Base-by-base conservation (phyloP, 2,888 invertebrate species). In the Rhamnusium bicolor region DNA sequence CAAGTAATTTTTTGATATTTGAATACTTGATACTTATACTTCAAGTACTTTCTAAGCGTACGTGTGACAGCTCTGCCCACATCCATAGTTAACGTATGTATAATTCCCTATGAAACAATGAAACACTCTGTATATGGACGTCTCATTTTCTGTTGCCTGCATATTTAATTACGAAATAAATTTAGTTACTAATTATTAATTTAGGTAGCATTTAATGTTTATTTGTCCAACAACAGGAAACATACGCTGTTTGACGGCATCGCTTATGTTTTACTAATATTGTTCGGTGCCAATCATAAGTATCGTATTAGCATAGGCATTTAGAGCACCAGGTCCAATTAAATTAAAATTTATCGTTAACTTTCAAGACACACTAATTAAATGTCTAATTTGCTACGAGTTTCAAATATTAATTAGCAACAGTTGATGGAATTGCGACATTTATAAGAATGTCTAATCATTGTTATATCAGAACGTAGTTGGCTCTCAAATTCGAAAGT, bases 401-500 rank as follows among this genome's bases (percentile, higher is more conserved):
- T 40, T 24, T n/a, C 12, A n/a, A 1, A 54, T 51, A 12, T 54
- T 54, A 54, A 54, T 54, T 40, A 40, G 40, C 40, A n/a, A 40
- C 40, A 40, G 40, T 40, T n/a, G 40, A 7, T 10, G 40, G 1
- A 40, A n/a, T 40, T 40, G 40, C 40, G n/a, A 40, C 40, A 40
- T 40, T 40, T 3, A n/a, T 40, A n/a, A 12, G n/a, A 40, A 2
- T n/a, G n/a, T 4, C 40, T 40, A 40, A 40, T 40, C 40, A 40
- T 40, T 40, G 40, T 40, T 40, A 40, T 40, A 40, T 40, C 40
- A n/a, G 40, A 40, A 40, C n/a, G n/a, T n/a, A 40, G n/a, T 40
- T 40, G 12, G 12, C 5, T 40, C 10, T 6, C 40, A 18, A 12
- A 73, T 49, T 73, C 69, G 71, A 56, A 65, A 29, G 47, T 24